A percentile compares a stretch with the other conserved stretches of the same genome.
Evolutionary conservation across 2,888 invertebrate genomes (phyloP).

Genomic region (Hydraecia micacea): DNA sequence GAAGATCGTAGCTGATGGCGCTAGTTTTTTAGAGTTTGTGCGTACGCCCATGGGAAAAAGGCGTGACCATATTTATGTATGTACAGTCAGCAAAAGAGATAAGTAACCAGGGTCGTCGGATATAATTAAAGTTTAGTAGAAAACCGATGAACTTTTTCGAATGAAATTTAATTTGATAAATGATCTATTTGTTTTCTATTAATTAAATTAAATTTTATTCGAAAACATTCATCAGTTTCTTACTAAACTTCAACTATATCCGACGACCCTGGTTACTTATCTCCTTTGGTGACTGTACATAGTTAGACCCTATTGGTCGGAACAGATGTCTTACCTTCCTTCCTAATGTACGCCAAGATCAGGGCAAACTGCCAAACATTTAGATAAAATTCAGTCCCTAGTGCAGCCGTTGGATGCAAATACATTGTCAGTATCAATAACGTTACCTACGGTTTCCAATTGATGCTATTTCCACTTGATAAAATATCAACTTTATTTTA

Average conservation of each 20-base stretch:
- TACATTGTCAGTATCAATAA: not conserved
- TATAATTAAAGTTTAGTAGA: too few relatives aligned
- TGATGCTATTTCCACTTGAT: not conserved
- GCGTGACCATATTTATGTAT: not conserved
- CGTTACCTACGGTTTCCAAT: not conserved
- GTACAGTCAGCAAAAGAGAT: too few relatives aligned
- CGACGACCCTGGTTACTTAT: too few relatives aligned
- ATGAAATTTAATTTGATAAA: too few relatives aligned
- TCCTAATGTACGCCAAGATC: not conserved
- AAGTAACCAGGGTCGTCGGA: too few relatives aligned
- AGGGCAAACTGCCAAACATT: slow-evolving; percentile 32
- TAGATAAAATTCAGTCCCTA: slow-evolving; percentile 20
- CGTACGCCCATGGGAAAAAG: not conserved
- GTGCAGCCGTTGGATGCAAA: not conserved
- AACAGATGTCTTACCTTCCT: slow-evolving; percentile 31
- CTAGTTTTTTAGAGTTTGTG: not conserved
- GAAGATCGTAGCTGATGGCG: too few relatives aligned
- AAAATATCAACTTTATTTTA: not conserved
- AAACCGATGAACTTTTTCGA: too few relatives aligned
- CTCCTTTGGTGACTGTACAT: too few relatives aligned
- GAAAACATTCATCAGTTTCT: too few relatives aligned
- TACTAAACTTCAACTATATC: too few relatives aligned
- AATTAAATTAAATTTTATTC: too few relatives aligned
- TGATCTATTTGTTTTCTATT: too few relatives aligned
- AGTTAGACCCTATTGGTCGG: slow-evolving; percentile 1